Evolutionary conservation across 2,113 vertebrate genomes (phyloP), one percentile per base, ranked within the genome.

Genomic region (Spea bombifrons): DNA sequence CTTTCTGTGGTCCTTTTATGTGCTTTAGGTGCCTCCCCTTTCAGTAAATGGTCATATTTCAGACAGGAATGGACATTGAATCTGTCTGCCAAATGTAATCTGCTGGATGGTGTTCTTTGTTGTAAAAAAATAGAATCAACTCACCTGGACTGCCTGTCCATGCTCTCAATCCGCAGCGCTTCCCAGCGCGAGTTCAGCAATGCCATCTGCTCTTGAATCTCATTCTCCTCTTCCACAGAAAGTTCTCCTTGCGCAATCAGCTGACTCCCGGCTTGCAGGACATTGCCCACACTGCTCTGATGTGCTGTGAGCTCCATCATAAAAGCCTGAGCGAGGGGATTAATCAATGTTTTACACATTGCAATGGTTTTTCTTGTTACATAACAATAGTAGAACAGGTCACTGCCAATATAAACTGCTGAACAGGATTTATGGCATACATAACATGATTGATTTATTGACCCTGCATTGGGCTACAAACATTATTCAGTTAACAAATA

Each of bases 241-340:
- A 99, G 89, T 84, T 91, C 93, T 61, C 96, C 96, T 82, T 98
- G 95, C 4, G 95, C 93, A 49, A 98, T 95, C 76, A 99, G 90
- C 46, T 97, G 97, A 88, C 96, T 98, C 8, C 97, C 97, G 0
- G 93, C 96, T 86, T 98, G 96, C 50, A 99, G 93, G 80, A 99
- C 95, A 0, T 89, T 97, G 49, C 97, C 97, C 83, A 99, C 97
- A 0, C 93, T 97, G 91, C 97, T 98, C 92, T 99, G 97, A 84
- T 98, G 97, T 0, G 95, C 94, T 0, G 97, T 99, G 82, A 99
- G 87, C 84, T 98, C 95, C 97, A 99, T 97, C 97, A 99, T 99
- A 73, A 98, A 99, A 74, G 75, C 83, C 97, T 99, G 79, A 5
- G 55, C 15, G 9, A 7, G 30, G 30, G 30, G 30, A 30, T 30